Percentiles rank a stretch among this genome's conserved stretches.
phyloP scores from a whole-genome alignment of 1,140 invertebrate genomes.

The Brachionus plicatilis region DNA sequence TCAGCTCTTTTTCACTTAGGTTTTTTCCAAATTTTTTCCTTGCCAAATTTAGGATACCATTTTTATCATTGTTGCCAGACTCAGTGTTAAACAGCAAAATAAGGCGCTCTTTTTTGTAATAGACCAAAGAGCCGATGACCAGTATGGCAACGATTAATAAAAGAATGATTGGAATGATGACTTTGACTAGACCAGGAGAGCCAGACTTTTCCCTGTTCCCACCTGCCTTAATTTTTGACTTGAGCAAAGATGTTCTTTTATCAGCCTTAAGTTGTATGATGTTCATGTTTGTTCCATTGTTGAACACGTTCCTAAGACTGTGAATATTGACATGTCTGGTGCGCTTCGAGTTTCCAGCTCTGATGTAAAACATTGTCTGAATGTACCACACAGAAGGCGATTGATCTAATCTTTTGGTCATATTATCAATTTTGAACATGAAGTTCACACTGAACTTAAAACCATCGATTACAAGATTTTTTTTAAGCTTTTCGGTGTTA shows the following conservation, averaged over 20 bases:
- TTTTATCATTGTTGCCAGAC: not conserved
- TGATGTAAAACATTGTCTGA: not conserved
- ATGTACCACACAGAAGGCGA: not conserved
- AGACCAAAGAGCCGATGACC: not conserved
- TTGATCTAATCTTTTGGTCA: not conserved
- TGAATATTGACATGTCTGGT: not conserved
- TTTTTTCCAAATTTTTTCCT: conserved; percentile 18
- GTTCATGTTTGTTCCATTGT: conserved; percentile 24
- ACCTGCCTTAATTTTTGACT: not conserved
- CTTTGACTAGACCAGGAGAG: not conserved
- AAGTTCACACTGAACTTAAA: conserved; percentile 28
- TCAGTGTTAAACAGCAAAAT: not conserved
- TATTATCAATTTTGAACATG: conserved; percentile 22
- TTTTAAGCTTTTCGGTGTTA: not conserved
- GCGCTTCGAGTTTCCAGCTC: not conserved
- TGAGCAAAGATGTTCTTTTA: not conserved
- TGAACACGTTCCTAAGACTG: conserved; percentile 10
- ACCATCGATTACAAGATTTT: not conserved
- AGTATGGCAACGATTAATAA: not conserved
- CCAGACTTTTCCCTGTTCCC: not conserved
- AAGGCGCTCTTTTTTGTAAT: not conserved
- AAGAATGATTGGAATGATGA: not conserved
- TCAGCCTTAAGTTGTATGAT: not conserved
- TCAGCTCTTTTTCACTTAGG: not conserved
- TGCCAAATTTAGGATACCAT: not conserved